Conservation (phyloP, 2,888 invertebrate species). For the Phyllotreta cruciferae region DNA sequence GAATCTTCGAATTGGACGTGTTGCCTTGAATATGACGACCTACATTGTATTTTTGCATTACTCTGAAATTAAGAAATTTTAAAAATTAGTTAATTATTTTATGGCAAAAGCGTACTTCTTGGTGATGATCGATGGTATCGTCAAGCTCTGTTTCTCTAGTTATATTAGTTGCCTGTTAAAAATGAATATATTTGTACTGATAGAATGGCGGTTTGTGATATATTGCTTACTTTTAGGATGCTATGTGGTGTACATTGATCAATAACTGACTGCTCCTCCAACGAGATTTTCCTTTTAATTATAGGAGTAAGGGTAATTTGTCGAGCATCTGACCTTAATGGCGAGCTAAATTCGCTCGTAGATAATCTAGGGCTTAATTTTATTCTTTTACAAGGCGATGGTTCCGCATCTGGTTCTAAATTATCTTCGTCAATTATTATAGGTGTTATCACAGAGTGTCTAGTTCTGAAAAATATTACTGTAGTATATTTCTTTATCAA, state of each 20-base stretch:
- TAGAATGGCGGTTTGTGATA: neutral
- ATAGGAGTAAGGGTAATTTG: constrained; percentile 66
- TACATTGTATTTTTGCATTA: constrained; percentile 43
- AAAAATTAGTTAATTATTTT: neutral
- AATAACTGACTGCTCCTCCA: constrained; percentile 33
- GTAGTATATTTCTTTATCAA: neutral
- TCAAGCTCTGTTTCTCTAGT: no score
- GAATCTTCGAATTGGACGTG: constrained; percentile 42
- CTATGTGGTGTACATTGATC: constrained; percentile 68
- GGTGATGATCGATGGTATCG: no score
- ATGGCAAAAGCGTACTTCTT: no score
- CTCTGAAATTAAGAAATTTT: constrained; percentile 29
- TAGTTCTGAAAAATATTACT: no score
- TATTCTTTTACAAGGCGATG: constrained; percentile 43
- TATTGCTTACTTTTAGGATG: constrained; percentile 66
- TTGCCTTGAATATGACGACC: constrained; percentile 41
- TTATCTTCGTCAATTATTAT: constrained; percentile 39
- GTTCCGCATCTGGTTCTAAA: constrained; percentile 35
- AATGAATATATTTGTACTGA: constrained; percentile 1
- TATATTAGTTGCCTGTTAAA: neutral
- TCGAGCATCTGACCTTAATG: constrained; percentile 34
- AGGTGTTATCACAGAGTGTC: constrained; percentile 36
- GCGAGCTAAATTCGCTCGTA: constrained; percentile 32
- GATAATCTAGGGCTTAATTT: constrained; percentile 47
- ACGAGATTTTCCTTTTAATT: constrained; percentile 57